Percentiles rank a stretch among this genome's conserved stretches.
These are phyloP conservation scores for Turritopsis rubra DNA, from an alignment of 30 jellyfish, hydroid and myxozoan genomes.

Conservation along the genomic window DNA sequence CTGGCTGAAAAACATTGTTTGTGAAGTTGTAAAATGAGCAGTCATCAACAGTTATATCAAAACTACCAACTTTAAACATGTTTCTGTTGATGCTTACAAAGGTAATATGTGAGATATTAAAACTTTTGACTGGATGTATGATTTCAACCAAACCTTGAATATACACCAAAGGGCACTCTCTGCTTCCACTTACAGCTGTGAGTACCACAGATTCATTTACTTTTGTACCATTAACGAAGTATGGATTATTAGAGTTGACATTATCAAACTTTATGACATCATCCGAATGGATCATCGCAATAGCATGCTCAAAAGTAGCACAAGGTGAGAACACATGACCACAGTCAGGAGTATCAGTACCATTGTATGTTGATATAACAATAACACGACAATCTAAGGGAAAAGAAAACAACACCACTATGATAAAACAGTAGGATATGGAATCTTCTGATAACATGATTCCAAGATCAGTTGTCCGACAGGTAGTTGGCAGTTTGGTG, in stretches of 20 bases:
- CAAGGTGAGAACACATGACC: neutral
- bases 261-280: neutral
- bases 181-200: neutral
- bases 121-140: neutral
- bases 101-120: neutral
- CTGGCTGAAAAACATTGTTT: neutral
- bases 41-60: neutral
- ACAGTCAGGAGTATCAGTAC: neutral
- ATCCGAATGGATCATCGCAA: neutral
- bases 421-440: too few relatives aligned
- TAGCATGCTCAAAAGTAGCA: neutral
- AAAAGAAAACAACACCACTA: neutral
- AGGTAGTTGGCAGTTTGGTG: too few relatives aligned
- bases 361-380: neutral
- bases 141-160: neutral
- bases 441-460: too few relatives aligned
- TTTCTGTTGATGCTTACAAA: neutral
- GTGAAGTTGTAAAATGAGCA: neutral
- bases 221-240: neutral
- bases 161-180: neutral
- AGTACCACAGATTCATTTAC: neutral
- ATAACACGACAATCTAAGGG: neutral
- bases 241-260: neutral
- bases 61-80: neutral
- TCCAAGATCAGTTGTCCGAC: too few relatives aligned